Conservation (phyloP, 2,888 invertebrate species). For the Maniola hyperantus region DNA sequence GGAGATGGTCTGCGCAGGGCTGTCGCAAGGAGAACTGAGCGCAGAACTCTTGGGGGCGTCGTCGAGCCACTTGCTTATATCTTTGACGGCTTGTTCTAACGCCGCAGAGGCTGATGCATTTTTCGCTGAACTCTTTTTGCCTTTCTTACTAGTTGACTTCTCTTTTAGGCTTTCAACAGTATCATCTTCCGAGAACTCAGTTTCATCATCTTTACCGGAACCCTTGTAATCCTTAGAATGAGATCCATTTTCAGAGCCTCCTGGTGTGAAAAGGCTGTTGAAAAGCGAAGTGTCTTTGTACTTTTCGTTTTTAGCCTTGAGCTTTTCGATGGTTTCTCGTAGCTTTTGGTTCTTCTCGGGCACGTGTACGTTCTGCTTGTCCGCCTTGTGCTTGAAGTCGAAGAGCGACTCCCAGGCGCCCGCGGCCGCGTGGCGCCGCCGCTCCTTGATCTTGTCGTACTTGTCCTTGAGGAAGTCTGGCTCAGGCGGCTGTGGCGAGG, state of each 20-base stretch:
- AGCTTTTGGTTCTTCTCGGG: conserved; percentile 78
- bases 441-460: conserved; percentile 84
- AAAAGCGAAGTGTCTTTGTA: conserved; percentile 67
- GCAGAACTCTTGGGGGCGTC: conserved; percentile 90
- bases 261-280: conserved; percentile 60
- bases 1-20: conserved; percentile 86
- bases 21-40: conserved; percentile 90
- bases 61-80: conserved; percentile 94
- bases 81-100: conserved; percentile 88
- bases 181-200: conserved; percentile 41
- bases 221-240: conserved; percentile 24
- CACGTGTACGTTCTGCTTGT: conserved; percentile 62
- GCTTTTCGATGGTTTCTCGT: conserved; percentile 84
- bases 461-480: conserved; percentile 81
- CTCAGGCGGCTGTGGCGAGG: conserved; percentile 69
- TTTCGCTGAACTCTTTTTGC: conserved; percentile 75
- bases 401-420: conserved; percentile 76
- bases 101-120: conserved; percentile 83
- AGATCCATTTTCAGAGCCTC: conserved; percentile 32
- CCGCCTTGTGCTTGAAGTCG: conserved; percentile 70
- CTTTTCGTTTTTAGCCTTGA: conserved; percentile 84
- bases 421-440: conserved; percentile 79
- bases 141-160: conserved; percentile 61
- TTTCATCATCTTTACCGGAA: conserved; percentile 35
- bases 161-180: conserved; percentile 44